These are phyloP conservation scores for Eugnorisma glareosa DNA, from an alignment of 2,888 invertebrate genomes.

Conservation along the genomic window DNA sequence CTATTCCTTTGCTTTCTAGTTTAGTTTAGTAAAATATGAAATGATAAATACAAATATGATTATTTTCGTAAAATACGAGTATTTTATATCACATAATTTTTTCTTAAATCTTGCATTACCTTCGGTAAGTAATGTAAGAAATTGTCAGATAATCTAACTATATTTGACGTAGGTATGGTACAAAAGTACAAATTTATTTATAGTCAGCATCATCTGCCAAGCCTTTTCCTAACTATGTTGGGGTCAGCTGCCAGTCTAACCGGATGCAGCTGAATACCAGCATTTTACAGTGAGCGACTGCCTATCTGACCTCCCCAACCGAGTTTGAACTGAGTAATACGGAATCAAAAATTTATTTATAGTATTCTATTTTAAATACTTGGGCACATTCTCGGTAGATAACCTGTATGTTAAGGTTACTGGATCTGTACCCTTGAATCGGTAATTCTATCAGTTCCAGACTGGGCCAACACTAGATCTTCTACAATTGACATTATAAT, in stretches of 20 bases:
- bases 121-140: no score
- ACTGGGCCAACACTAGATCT: not conserved
- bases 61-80: not conserved
- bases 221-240: no score
- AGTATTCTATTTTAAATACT: not conserved
- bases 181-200: not conserved
- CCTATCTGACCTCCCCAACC: not conserved
- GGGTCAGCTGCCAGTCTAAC: no score
- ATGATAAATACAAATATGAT: not conserved
- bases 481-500: conserved; percentile 8
- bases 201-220: not conserved
- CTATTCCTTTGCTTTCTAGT: no score
- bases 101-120: no score
- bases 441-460: conserved; percentile 15
- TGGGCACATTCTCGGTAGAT: not conserved
- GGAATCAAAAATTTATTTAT: not conserved
- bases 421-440: not conserved
- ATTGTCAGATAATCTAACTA: no score
- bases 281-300: not conserved
- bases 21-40: not conserved
- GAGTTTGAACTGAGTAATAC: not conserved
- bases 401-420: not conserved
- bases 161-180: not conserved
- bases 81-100: no score
- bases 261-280: not conserved